Conservation (phyloP, 2,888 invertebrate species). For the Eupeodes latifasciatus region DNA sequence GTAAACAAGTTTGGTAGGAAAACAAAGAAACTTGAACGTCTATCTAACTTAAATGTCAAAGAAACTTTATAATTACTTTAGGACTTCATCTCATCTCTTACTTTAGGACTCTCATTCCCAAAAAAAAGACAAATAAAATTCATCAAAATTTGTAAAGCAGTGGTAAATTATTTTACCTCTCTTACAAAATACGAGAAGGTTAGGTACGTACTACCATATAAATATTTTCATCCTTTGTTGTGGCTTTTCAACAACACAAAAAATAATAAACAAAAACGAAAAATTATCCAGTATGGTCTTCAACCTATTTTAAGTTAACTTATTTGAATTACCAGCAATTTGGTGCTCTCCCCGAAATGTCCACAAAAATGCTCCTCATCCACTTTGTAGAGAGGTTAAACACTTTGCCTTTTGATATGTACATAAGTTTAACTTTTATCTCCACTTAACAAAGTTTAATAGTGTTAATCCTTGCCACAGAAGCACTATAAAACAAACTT, state of each 20-base stretch:
- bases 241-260: slow-evolving; percentile 1
- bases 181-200: background rate
- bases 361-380: slow-evolving; percentile 29
- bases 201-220: background rate
- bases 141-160: background rate
- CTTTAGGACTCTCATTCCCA: no score
- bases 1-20: no score
- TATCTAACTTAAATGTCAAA: background rate
- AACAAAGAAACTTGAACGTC: background rate
- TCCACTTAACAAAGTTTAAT: slow-evolving; percentile 52
- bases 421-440: slow-evolving; percentile 29
- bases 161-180: background rate
- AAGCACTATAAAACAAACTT: slow-evolving; percentile 49
- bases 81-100: no score
- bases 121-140: background rate
- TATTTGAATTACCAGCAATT: slow-evolving; percentile 8
- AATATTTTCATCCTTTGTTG: slow-evolving; percentile 31
- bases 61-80: slow-evolving; percentile 1
- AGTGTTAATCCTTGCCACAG: slow-evolving; percentile 55
- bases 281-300: background rate
- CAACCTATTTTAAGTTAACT: background rate
- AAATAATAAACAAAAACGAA: background rate
- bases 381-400: slow-evolving; percentile 20
- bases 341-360: background rate
- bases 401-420: slow-evolving; percentile 17